phyloP scores from a whole-genome alignment of 2,797 vertebrate genomes.

The Fistularia tabacaria region DNA sequence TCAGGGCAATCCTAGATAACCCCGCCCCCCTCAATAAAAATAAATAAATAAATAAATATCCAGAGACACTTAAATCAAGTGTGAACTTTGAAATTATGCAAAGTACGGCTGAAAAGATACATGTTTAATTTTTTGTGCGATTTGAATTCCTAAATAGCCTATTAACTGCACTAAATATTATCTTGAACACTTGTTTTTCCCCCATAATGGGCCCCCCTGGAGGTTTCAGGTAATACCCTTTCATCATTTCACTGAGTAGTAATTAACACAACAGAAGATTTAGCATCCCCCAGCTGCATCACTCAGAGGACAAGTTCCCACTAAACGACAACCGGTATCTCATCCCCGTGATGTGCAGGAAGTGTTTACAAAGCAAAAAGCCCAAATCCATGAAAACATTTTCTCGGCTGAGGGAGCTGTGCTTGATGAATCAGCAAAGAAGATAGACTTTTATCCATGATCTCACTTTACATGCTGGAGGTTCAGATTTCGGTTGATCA shows the following conservation, averaged over 20 bases:
- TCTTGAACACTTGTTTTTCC: conserved; percentile 6
- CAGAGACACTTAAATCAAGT: no score
- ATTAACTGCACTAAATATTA: conserved; percentile 9
- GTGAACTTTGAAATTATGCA: background rate
- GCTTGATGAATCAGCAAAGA: background rate
- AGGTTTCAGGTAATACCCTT: conserved; percentile 19
- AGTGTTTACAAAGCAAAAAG: background rate
- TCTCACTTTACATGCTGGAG: background rate
- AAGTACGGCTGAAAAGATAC: conserved; percentile 4
- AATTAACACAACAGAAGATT: conserved; percentile 16
- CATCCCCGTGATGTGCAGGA: background rate
- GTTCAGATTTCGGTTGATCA: background rate
- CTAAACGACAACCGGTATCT: conserved; percentile 4
- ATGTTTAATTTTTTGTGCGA: conserved; percentile 3
- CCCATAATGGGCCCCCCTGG: conserved; percentile 1
- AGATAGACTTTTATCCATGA: background rate
- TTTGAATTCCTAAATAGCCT: conserved; percentile 14
- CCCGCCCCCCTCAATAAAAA: no score
- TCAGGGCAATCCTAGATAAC: no score
- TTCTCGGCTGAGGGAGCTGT: background rate
- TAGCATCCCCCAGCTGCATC: background rate
- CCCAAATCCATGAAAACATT: background rate
- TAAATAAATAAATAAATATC: no score
- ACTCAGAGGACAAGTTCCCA: conserved; percentile 4
- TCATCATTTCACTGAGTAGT: conserved; percentile 12